Evolutionary conservation across 64 coral and sea anemone species (phyloP).

Genomic region (Platygyra sinensis): DNA sequence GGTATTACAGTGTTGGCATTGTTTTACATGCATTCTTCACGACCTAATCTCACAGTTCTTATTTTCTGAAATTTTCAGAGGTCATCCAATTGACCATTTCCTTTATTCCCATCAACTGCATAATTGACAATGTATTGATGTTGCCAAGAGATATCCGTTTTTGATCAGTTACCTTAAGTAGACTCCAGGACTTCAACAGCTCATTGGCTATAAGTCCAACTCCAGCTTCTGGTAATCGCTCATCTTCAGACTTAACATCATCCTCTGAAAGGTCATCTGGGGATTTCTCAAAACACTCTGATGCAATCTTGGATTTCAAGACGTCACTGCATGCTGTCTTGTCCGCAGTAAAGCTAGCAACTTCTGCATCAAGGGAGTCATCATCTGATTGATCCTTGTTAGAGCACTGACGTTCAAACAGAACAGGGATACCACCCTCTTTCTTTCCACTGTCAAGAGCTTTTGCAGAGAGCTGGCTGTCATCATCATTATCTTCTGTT

Average conservation of each 20-base stretch:
- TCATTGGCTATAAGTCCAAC: constrained; percentile 72
- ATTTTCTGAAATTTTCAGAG: too few species aligned
- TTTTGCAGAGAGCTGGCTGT: constrained; percentile 33
- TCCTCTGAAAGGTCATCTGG: constrained; percentile 94
- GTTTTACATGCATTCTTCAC: too few species aligned
- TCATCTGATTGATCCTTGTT: constrained; percentile 64
- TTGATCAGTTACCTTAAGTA: constrained; percentile 67
- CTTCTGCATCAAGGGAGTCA: constrained; percentile 54
- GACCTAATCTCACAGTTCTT: too few species aligned
- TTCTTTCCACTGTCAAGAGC: constrained; percentile 23
- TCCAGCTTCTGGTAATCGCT: constrained; percentile 57
- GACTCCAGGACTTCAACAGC: constrained; percentile 88
- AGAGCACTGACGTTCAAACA: constrained; percentile 36
- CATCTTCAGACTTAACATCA: constrained; percentile 85
- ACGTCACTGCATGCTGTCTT: constrained; percentile 4
- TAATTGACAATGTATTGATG: too few species aligned
- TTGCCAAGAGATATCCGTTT: too few species aligned
- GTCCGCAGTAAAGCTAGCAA: constrained; percentile 53
- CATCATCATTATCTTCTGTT: constrained; percentile 42
- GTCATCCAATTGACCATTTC: too few species aligned
- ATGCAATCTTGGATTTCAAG: constrained; percentile 40
- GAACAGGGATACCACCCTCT: constrained; percentile 24
- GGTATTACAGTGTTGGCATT: too few species aligned
- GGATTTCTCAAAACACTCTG: constrained; percentile 72
- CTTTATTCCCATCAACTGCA: too few species aligned